These are phyloP conservation scores for Aricia artaxerxes DNA, from an alignment of 2,888 invertebrate species.

Conservation along the genomic window DNA sequence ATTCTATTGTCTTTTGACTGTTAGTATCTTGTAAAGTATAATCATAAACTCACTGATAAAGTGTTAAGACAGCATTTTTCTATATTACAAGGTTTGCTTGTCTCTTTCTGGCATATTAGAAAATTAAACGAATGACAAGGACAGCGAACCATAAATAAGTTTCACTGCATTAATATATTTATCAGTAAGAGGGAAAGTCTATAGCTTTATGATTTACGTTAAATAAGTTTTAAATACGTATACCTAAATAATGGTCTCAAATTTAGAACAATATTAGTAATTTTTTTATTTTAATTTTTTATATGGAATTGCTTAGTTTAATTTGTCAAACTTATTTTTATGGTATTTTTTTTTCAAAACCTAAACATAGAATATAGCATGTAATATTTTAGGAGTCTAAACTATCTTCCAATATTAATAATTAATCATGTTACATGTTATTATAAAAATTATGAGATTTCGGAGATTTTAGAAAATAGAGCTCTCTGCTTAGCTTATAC, in stretches of 20 bases:
- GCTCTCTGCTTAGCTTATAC: neutral
- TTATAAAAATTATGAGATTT: neutral
- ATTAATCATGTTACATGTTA: neutral
- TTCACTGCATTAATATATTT: too few relatives aligned
- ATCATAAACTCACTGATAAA: neutral
- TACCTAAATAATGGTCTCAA: slow-evolving; percentile 7
- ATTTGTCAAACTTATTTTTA: neutral
- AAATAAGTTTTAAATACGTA: neutral
- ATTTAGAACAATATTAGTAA: slow-evolving; percentile 21
- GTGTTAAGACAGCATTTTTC: neutral
- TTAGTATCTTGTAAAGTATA: neutral
- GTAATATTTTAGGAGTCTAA: neutral
- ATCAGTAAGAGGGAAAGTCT: neutral
- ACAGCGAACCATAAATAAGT: neutral
- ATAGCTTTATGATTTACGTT: neutral
- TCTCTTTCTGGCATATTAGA: neutral
- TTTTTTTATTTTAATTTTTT: neutral
- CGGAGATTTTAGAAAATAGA: neutral
- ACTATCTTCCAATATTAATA: neutral
- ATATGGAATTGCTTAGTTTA: neutral
- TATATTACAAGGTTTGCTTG: neutral
- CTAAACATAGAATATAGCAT: too few relatives aligned
- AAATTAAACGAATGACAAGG: neutral
- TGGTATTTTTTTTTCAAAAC: too few relatives aligned
- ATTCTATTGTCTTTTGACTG: neutral